A percentile compares a stretch with the other conserved stretches of the same genome.
These are phyloP conservation scores for Clinocottus analis DNA, from an alignment of 2,113 vertebrate genomes.

Conservation along the genomic window DNA sequence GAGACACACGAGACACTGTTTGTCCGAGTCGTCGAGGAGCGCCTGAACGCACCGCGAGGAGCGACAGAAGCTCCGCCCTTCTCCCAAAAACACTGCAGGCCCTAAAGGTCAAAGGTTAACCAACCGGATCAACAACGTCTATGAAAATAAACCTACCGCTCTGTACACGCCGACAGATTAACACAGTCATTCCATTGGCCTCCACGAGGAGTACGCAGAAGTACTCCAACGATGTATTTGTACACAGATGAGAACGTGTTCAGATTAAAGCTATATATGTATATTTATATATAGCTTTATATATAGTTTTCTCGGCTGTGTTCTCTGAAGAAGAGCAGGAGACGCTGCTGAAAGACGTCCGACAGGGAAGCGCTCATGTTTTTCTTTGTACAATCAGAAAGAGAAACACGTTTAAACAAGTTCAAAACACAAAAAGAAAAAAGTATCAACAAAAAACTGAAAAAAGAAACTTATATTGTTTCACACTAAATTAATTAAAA, in stretches of 20 bases:
- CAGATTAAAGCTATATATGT: too few relatives aligned
- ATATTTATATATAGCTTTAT: too few relatives aligned
- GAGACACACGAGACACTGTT: not conserved
- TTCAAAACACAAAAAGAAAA: constrained; percentile 2
- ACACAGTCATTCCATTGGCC: constrained; percentile 3
- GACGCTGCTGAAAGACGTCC: not conserved
- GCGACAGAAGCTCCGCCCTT: not conserved
- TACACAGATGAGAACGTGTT: not conserved
- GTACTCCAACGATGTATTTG: not conserved
- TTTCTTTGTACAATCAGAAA: not conserved
- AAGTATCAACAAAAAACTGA: constrained; percentile 8
- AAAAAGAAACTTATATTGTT: too few relatives aligned
- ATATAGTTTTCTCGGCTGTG: too few relatives aligned
- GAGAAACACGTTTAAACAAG: not conserved
- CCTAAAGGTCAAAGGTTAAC: too few relatives aligned
- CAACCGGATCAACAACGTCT: too few relatives aligned
- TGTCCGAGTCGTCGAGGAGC: not conserved
- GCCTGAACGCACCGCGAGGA: constrained; percentile 1
- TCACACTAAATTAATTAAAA: too few relatives aligned
- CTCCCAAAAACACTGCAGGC: too few relatives aligned
- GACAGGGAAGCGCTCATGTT: too few relatives aligned
- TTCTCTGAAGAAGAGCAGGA: not conserved
- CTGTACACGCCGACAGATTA: constrained; percentile 54
- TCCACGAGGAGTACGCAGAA: not conserved
- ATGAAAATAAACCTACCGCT: constrained; percentile 66